Evolutionary conservation across 2,888 invertebrate genomes (phyloP), one percentile per base, ranked within the genome.

Genomic region (Serrognathus titanus): DNA sequence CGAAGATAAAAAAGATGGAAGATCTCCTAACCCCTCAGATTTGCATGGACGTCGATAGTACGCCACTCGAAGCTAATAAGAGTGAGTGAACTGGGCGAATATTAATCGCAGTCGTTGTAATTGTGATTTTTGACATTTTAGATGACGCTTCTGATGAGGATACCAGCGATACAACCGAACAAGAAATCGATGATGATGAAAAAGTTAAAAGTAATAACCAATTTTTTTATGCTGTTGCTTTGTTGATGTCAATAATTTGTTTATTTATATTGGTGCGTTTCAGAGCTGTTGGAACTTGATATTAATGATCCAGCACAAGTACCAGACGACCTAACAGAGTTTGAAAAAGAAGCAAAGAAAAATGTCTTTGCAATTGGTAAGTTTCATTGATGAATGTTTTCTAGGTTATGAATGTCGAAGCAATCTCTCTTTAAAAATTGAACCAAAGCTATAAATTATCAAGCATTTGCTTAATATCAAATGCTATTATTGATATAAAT

Each of bases 11-110:
- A 10, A 58, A 41, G 10, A 58, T 58, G 58, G 58, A 58, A 54
- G 54, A 58, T 39, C 63, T 76, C 36, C 63, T 76, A 16, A 73
- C 74, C 61, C 76, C 76, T 11, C 75, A 76, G 62, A 69, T 76
- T 49, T 72, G 71, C 12, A 75, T 76, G 75, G 75, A 71, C 63
- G 70, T 75, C 3, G 75, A 75, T 46, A 75, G 76, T 10, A 62
- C 63, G 20, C 64, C 63, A 16, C 31, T 65, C 37, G 54, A 66
- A 43, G 46, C 63, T 10, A 61, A 62, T 51, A 53, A 57, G 47
- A 55, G 53, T 55, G 56, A 51, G 24, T 16, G 20, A 3, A 10
- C 12, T 37, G 41, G 46, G 13, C 54, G 12, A 55, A 55, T 41
- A 12, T 41, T 31, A 31, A 47, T 12, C 12, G 9, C 10, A 47